A percentile compares a stretch with the other conserved stretches of the same genome.
These are phyloP conservation scores for Ennomos erosarius DNA, from an alignment of 2,888 invertebrate genomes.

Conservation along the genomic window DNA sequence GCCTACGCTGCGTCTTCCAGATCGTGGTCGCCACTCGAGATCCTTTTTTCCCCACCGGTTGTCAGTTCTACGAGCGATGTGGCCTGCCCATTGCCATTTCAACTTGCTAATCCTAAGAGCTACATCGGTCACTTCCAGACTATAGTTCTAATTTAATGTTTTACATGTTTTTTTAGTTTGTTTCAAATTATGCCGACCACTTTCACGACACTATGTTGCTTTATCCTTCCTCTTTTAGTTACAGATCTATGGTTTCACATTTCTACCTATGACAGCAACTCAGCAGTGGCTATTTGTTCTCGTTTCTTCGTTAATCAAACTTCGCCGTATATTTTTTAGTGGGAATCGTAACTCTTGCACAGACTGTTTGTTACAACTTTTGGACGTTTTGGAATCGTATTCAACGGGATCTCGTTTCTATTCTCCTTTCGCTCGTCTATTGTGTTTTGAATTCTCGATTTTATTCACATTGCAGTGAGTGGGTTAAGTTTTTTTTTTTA, in stretches of 20 bases:
- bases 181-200: too few relatives aligned
- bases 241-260: not conserved
- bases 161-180: too few relatives aligned
- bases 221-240: too few relatives aligned
- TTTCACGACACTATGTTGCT: too few relatives aligned
- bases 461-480: not conserved
- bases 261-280: not conserved
- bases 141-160: too few relatives aligned
- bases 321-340: conserved; percentile 26
- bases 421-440: conserved; percentile 9
- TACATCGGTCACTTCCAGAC: too few relatives aligned
- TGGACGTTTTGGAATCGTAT: conserved; percentile 18
- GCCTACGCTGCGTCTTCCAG: too few relatives aligned
- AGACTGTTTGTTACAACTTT: conserved; percentile 25
- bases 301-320: conserved; percentile 34
- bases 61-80: too few relatives aligned
- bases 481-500: conserved; percentile 2
- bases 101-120: too few relatives aligned
- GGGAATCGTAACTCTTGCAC: conserved; percentile 27
- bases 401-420: conserved; percentile 12
- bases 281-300: conserved; percentile 17
- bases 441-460: conserved; percentile 13
- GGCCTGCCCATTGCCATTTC: too few relatives aligned
- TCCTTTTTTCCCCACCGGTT: too few relatives aligned
- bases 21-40: too few relatives aligned